Conservation (phyloP, 2,888 invertebrate genomes). For the Eulithis prunata region DNA sequence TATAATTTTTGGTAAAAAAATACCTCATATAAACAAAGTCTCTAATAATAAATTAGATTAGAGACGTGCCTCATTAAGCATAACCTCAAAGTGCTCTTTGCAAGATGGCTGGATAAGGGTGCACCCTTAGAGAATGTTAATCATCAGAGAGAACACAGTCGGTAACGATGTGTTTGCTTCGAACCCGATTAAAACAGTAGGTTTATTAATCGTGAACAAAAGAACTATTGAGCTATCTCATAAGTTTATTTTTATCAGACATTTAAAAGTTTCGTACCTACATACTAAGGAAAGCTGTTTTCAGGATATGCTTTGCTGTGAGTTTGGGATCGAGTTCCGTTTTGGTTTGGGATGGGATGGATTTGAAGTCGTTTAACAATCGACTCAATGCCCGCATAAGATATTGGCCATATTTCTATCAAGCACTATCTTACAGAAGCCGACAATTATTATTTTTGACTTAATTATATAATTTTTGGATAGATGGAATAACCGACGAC, state of each 20-base stretch:
- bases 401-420: too few species aligned
- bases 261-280: background rate
- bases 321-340: too few species aligned
- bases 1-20: too few species aligned
- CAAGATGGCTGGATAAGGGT: constrained; percentile 49
- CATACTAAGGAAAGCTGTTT: too few species aligned
- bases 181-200: constrained; percentile 58
- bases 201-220: constrained; percentile 41
- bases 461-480: too few species aligned
- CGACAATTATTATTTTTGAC: too few species aligned
- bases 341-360: too few species aligned
- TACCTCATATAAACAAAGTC: background rate
- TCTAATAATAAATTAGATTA: constrained; percentile 39
- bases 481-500: constrained; percentile 44
- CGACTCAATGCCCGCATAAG: too few species aligned
- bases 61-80: constrained; percentile 58
- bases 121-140: constrained; percentile 52
- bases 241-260: background rate
- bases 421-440: too few species aligned
- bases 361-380: too few species aligned
- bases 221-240: constrained; percentile 46
- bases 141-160: constrained; percentile 49
- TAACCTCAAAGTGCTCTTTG: constrained; percentile 55
- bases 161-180: constrained; percentile 60
- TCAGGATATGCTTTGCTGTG: too few species aligned